These are phyloP conservation scores for Darevskia mixta DNA, from an alignment of 2,797 vertebrate genomes.

Conservation along the genomic window DNA sequence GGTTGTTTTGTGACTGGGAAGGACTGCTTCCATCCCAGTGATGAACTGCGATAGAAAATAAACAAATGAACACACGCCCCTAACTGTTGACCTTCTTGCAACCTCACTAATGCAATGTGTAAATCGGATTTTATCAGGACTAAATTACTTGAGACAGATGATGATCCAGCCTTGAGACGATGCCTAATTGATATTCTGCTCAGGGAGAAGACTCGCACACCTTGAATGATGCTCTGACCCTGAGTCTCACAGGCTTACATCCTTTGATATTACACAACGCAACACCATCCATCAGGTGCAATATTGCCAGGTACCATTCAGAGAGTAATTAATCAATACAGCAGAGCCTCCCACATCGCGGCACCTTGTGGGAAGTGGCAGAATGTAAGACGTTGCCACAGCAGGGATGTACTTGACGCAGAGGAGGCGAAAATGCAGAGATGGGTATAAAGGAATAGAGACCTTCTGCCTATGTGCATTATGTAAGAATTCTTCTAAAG, in stretches of 20 bases:
- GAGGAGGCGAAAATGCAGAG: background rate
- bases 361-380: background rate
- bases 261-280: conserved; percentile 18
- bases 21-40: background rate
- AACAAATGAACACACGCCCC: background rate
- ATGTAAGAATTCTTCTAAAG: background rate
- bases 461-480: background rate
- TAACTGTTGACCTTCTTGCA: background rate
- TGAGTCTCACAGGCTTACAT: conserved; percentile 12
- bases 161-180: conserved; percentile 1
- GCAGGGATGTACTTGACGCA: background rate
- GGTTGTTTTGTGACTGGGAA: background rate
- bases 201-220: conserved; percentile 1
- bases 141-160: conserved; percentile 13
- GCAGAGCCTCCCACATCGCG: background rate
- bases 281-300: conserved; percentile 26
- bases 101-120: conserved; percentile 11
- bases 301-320: conserved; percentile 25
- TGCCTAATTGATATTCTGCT: conserved; percentile 22
- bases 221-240: conserved; percentile 31
- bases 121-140: conserved; percentile 21
- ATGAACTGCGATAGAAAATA: conserved; percentile 8
- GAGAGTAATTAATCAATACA: conserved; percentile 34
- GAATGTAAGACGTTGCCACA: background rate
- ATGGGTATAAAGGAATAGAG: background rate